Percentiles rank a stretch among this genome's conserved stretches.
Conservation (phyloP, 2,797 vertebrate species). For the Bradypodion pumilum region DNA sequence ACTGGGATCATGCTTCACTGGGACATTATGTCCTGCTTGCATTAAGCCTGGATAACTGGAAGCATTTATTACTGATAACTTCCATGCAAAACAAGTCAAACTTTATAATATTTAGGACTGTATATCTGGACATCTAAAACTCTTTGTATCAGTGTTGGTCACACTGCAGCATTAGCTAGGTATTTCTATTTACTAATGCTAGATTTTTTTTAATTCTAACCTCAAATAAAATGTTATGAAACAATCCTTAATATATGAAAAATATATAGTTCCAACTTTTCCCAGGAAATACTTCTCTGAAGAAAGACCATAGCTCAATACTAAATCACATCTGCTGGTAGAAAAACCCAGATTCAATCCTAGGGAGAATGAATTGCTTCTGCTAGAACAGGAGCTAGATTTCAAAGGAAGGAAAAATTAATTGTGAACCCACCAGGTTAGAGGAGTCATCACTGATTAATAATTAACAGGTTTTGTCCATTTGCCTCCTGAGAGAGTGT, state of each 20-base stretch:
- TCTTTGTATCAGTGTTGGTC: not conserved
- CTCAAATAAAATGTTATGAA: not conserved
- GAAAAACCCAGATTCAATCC: not conserved
- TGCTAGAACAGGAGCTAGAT: not conserved
- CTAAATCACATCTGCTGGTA: not conserved
- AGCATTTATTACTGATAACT: slow-evolving; percentile 38
- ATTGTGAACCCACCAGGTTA: not conserved
- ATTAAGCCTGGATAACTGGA: slow-evolving; percentile 39
- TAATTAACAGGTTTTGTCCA: not conserved
- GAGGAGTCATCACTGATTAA: too few species aligned
- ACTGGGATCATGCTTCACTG: slow-evolving; percentile 29
- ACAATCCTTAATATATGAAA: not conserved
- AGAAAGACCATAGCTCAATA: not conserved
- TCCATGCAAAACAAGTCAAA: not conserved
- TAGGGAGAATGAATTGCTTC: not conserved
- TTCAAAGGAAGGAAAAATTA: not conserved
- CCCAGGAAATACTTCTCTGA: not conserved
- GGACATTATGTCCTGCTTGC: slow-evolving; percentile 40
- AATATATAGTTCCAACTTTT: not conserved
- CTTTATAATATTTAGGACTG: not conserved
- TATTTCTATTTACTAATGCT: not conserved
- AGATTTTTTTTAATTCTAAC: not conserved
- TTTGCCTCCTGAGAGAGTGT: too few species aligned
- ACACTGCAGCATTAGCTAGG: not conserved
- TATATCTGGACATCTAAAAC: not conserved